A percentile compares a stretch with the other conserved stretches of the same genome.
Conservation (phyloP, 2,888 invertebrate species). For the Uloborus plumipes region DNA sequence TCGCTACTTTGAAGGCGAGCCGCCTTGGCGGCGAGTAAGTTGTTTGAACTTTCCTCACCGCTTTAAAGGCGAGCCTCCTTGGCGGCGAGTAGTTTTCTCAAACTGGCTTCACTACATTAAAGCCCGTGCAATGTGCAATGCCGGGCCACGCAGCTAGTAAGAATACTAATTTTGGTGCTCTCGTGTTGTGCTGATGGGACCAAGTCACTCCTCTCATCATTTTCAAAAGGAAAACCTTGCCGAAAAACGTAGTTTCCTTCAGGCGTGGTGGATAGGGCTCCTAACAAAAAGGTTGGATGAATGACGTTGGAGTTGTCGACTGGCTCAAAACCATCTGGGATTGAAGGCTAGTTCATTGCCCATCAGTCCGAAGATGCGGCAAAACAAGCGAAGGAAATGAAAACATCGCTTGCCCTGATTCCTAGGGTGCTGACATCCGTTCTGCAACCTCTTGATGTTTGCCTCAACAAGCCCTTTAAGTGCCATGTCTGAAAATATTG, state of each 20-base stretch:
- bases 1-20: no score
- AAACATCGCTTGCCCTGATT: constrained; percentile 39
- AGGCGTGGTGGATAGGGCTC: not conserved
- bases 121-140: no score
- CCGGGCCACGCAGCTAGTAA: no score
- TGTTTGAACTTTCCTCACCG: no score
- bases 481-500: constrained; percentile 28
- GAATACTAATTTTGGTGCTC: not conserved
- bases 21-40: no score
- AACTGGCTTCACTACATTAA: no score
- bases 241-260: constrained; percentile 6
- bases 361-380: not conserved
- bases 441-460: constrained; percentile 63
- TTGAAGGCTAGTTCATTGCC: not conserved
- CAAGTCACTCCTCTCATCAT: constrained; percentile 62
- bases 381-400: constrained; percentile 1
- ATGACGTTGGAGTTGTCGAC: not conserved
- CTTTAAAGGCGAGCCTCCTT: no score
- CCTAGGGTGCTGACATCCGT: constrained; percentile 51
- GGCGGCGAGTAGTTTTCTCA: no score
- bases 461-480: constrained; percentile 56
- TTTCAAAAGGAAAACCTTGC: constrained; percentile 49
- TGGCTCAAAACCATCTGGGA: constrained; percentile 19
- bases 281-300: constrained; percentile 26
- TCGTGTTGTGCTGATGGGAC: no score